Evolutionary conservation across 2,113 vertebrate genomes (phyloP).

Genomic region (Tamias sibiricus): DNA sequence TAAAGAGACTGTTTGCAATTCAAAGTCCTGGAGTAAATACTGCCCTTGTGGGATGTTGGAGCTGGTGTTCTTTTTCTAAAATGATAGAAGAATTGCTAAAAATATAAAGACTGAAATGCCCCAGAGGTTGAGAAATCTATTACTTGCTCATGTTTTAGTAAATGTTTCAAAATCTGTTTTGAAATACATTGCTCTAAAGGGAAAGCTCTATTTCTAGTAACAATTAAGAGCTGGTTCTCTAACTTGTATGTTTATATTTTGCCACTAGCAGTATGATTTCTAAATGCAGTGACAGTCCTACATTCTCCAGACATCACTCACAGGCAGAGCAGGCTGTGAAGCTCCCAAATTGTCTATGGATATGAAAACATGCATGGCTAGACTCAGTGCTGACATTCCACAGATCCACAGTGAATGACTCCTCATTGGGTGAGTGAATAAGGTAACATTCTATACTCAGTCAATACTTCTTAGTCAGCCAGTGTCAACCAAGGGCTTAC

Average conservation of each 20-base stretch:
- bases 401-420: not conserved
- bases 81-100: conserved; percentile 61
- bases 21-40: conserved; percentile 55
- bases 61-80: conserved; percentile 52
- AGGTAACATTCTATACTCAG: not conserved
- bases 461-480: not conserved
- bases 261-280: conserved; percentile 43
- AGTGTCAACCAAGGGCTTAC: not conserved
- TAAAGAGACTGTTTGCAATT: not conserved
- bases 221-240: conserved; percentile 68
- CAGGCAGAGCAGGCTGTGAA: not conserved
- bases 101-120: conserved; percentile 55
- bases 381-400: not conserved
- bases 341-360: not conserved
- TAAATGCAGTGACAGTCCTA: not conserved
- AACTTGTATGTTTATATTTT: conserved; percentile 53
- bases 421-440: not conserved
- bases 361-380: not conserved
- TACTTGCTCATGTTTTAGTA: conserved; percentile 64
- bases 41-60: not conserved
- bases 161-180: conserved; percentile 66
- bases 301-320: conserved; percentile 39
- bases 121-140: conserved; percentile 66
- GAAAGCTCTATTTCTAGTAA: conserved; percentile 72
- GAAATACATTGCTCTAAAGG: conserved; percentile 59